These are phyloP conservation scores for Glyptemys insculpta DNA, from an alignment of 2,797 vertebrate species.

Conservation along the genomic window DNA sequence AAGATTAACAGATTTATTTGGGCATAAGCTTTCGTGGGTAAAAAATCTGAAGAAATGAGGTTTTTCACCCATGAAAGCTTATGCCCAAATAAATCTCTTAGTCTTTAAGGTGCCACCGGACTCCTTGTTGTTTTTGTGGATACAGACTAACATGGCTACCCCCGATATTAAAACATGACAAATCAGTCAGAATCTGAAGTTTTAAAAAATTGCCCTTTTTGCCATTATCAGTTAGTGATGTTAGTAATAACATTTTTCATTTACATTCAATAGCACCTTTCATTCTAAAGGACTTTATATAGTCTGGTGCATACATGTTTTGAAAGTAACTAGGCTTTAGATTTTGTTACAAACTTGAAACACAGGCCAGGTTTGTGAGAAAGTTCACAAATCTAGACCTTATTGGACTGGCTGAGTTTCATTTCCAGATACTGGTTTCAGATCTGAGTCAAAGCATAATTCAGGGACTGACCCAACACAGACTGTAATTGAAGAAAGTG, in stretches of 20 bases:
- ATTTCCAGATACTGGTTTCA: not conserved
- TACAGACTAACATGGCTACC: too few species aligned
- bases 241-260: not conserved
- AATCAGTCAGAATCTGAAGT: not conserved
- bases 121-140: too few species aligned
- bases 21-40: too few species aligned
- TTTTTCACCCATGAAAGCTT: too few species aligned
- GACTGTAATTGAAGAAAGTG: not conserved
- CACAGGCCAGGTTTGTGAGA: not conserved
- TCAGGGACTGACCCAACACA: accelerated
- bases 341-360: not conserved
- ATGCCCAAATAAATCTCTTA: too few species aligned
- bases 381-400: not conserved
- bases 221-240: not conserved
- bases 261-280: not conserved
- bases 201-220: not conserved
- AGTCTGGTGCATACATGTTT: not conserved
- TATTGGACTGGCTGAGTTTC: not conserved
- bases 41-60: too few species aligned
- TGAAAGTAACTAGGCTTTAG: not conserved
- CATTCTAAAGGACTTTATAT: not conserved
- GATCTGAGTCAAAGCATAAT: not conserved
- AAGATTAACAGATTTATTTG: too few species aligned
- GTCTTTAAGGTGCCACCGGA: too few species aligned
- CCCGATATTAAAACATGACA: not conserved